Evolutionary conservation across 2,113 vertebrate species (phyloP), one percentile per base, ranked within the genome.

Genomic region (Spea multiplicata): DNA sequence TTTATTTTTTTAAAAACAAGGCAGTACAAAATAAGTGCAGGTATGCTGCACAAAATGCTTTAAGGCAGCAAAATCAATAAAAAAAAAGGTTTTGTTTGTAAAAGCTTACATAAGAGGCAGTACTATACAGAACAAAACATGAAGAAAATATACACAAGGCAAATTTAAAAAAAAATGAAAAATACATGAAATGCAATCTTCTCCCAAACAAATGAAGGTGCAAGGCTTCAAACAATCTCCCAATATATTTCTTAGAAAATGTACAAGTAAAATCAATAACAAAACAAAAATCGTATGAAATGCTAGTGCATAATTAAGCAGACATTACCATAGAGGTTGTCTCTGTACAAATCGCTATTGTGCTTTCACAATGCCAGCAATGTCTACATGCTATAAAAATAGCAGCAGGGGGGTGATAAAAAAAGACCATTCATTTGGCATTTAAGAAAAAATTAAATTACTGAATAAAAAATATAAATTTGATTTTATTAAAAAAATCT

Each of bases 11-110:
- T 30, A 30, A 30, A 30, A 30, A 94, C 91, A 94, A 93, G 95
- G 96, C 96, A 97, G 95, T 95, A 95, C 92, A 94, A 93, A 88
- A 89, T 92, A 91, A 91, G 92, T 91, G 93, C 94, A 89, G 90
- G 80, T 81, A 86, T 85, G 84, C 87, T 88, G 89, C 91, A 92
- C 88, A 10, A 67, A 86, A 90, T 88, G 88, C 88, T 93, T 90
- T 90, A 95, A 95, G 90, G 91, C 92, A 94, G 94, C 88, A 84
- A 89, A 88, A 86, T 86, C 86, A 83, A 87, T 76, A 83, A 8
- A 87, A 83, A 84, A 84, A 84, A 85, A 83, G 82, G 76, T 88
- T 88, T 83, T 82, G 86, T 84, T 57, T 5, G 50, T 79, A 72
- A 74, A 86, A 73, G 78, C 76, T 83, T 82, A 80, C 64, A 73